Conservation (phyloP, 2,888 invertebrate genomes). For the Tenthredo amoena region DNA sequence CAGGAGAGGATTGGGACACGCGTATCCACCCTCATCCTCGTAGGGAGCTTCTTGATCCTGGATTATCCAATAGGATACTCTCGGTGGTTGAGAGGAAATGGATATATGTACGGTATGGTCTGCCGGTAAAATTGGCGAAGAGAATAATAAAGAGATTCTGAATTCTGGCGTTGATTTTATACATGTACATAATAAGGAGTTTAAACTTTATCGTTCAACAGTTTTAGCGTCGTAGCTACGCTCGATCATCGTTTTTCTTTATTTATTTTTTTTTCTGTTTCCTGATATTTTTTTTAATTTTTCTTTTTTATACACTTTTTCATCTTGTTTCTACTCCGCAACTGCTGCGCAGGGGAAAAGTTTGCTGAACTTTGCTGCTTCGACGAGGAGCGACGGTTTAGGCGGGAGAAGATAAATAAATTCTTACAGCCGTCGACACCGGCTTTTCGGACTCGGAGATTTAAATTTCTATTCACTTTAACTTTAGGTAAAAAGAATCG, state of each 20-base stretch:
- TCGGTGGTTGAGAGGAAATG: background rate
- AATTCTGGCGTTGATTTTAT: constrained; percentile 6
- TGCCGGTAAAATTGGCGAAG: background rate
- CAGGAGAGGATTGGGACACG: constrained; percentile 47
- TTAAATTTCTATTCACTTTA: constrained; percentile 26
- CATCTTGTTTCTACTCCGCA: background rate
- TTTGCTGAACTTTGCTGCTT: constrained; percentile 32
- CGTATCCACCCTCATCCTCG: constrained; percentile 32
- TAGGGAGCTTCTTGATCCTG: constrained; percentile 30
- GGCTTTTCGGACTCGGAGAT: background rate
- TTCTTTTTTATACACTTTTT: background rate
- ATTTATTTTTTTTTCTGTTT: background rate
- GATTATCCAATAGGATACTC: constrained; percentile 41
- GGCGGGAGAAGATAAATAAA: constrained; percentile 34
- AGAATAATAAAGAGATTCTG: background rate
- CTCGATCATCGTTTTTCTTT: background rate
- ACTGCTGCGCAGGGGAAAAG: constrained; percentile 6
- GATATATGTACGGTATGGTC: background rate
- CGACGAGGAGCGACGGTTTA: constrained; percentile 6
- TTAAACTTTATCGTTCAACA: constrained; percentile 30
- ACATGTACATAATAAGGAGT: background rate
- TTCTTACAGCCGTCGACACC: constrained; percentile 35
- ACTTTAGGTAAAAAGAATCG: constrained; percentile 11
- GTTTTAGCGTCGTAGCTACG: background rate
- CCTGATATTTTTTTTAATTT: background rate